These are phyloP conservation scores for Danio rerio DNA, from an alignment of 2,113 vertebrate genomes.

Conservation along the genomic window DNA sequence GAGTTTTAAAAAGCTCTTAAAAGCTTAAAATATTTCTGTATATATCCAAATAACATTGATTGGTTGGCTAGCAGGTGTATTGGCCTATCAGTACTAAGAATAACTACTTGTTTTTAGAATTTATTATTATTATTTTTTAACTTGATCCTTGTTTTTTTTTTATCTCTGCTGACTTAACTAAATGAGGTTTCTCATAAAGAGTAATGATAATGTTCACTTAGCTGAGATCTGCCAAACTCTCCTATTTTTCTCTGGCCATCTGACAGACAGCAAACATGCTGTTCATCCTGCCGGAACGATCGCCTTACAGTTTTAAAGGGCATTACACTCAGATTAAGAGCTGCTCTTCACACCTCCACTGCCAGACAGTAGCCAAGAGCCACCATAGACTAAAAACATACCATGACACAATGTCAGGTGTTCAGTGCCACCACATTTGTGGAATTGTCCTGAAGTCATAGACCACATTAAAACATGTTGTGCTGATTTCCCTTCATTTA, in stretches of 20 bases:
- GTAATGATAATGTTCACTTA: constrained; percentile 2
- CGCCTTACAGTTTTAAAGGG: constrained; percentile 70
- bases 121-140: no score
- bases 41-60: neutral
- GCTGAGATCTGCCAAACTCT: neutral
- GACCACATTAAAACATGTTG: no score
- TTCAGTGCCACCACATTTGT: neutral
- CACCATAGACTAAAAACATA: neutral
- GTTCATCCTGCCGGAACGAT: constrained; percentile 54
- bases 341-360: constrained; percentile 52
- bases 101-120: no score
- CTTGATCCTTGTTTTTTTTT: constrained; percentile 2
- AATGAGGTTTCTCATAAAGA: constrained; percentile 2
- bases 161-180: neutral
- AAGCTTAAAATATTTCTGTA: no score
- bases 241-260: constrained; percentile 34
- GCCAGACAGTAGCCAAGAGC: constrained; percentile 47
- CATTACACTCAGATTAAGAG: constrained; percentile 65
- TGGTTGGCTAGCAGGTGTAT: neutral
- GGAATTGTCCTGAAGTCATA: neutral
- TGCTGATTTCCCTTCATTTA: no score
- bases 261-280: constrained; percentile 62
- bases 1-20: no score
- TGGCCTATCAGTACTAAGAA: neutral
- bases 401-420: neutral